Percentiles rank a stretch among this genome's conserved stretches.
These are phyloP conservation scores for Tiaroga cobitis DNA, from an alignment of 2,797 vertebrate genomes.

Conservation along the genomic window DNA sequence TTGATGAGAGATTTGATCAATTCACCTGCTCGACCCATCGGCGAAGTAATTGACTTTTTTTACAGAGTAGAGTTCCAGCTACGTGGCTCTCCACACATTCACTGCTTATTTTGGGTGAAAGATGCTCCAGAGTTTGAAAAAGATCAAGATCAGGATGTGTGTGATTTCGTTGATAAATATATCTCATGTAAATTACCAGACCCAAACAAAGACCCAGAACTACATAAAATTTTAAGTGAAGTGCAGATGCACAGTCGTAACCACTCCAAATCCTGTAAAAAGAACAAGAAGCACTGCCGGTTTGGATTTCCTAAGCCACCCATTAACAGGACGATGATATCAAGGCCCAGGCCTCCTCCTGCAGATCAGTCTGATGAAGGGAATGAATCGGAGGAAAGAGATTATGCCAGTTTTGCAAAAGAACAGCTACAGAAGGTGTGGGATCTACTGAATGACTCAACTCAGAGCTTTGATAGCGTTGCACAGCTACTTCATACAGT, in stretches of 20 bases:
- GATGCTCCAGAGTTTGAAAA: constrained; percentile 5
- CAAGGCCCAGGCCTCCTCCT: background rate
- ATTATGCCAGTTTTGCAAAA: background rate
- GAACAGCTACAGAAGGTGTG: background rate
- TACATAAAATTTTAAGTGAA: constrained; percentile 52
- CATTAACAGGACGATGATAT: constrained; percentile 41
- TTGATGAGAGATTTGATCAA: constrained; percentile 19
- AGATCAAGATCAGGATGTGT: constrained; percentile 1
- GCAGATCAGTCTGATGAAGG: background rate
- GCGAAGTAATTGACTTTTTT: no score
- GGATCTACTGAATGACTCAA: constrained; percentile 25
- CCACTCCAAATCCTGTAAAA: background rate
- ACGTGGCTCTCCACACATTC: no score
- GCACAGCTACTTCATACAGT: background rate
- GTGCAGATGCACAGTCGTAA: constrained; percentile 50
- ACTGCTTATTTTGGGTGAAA: background rate
- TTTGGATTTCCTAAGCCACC: constrained; percentile 41
- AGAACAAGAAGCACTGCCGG: background rate
- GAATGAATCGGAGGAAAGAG: background rate
- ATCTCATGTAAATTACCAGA: constrained; percentile 26
- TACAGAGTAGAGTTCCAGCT: no score
- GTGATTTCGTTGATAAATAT: constrained; percentile 9
- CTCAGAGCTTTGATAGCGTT: background rate
- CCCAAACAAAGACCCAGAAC: constrained; percentile 29
- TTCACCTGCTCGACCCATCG: background rate